Evolutionary conservation across 2,888 invertebrate genomes (phyloP).

Genomic region (Leucophenga montana): DNA sequence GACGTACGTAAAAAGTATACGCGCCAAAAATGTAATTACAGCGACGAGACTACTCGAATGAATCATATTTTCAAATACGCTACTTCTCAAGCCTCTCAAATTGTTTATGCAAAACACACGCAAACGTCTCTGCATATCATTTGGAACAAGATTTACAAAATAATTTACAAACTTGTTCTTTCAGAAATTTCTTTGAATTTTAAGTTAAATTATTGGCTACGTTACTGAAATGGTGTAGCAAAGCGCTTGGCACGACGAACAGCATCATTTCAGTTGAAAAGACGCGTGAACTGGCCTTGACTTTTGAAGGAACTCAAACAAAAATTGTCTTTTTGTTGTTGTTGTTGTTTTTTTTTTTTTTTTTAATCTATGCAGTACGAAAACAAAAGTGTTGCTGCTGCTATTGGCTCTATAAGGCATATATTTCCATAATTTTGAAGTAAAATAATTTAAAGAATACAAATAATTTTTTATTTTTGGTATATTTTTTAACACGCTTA

Average conservation of each 20-base stretch:
- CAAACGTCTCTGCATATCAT: conserved; percentile 35
- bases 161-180: too few species aligned
- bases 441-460: too few species aligned
- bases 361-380: not conserved
- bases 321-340: too few species aligned
- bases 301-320: conserved; percentile 10
- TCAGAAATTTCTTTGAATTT: not conserved
- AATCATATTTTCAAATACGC: too few species aligned
- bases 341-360: too few species aligned
- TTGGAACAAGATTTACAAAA: conserved; percentile 23
- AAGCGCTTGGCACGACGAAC: conserved; percentile 55
- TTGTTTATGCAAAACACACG: conserved; percentile 29
- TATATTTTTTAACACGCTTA: too few species aligned
- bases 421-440: too few species aligned
- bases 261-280: not conserved
- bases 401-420: too few species aligned
- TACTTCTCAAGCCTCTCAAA: too few species aligned
- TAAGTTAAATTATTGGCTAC: not conserved
- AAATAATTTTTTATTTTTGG: too few species aligned
- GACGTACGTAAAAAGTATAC: too few species aligned
- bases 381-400: not conserved
- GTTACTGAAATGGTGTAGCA: conserved; percentile 44
- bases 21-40: not conserved
- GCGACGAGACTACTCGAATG: too few species aligned
- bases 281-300: conserved; percentile 16